phyloP scores from a whole-genome alignment of 1,140 invertebrate genomes.

The Drosophila ananassae region DNA sequence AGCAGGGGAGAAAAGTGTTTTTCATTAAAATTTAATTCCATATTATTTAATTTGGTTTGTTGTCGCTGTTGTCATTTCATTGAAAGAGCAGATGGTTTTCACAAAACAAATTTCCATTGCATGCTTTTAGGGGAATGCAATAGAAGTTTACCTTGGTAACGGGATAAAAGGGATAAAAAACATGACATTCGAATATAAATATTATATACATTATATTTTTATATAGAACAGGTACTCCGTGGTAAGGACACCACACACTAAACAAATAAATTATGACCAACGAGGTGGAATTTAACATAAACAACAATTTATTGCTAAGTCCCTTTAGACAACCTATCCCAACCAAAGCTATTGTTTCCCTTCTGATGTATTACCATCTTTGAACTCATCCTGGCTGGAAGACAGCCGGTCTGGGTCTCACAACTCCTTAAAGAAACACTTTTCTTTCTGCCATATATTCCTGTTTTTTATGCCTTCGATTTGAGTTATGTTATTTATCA shows the following conservation, averaged over 20 bases:
- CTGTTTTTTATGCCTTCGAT: constrained; percentile 37
- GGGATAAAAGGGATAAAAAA: background rate
- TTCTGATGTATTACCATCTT: background rate
- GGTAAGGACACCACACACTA: background rate
- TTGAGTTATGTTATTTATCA: constrained; percentile 75
- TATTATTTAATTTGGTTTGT: constrained; percentile 45
- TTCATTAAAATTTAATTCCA: constrained; percentile 42
- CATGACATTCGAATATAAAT: no score
- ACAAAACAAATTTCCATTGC: constrained; percentile 42
- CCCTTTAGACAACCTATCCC: constrained; percentile 1
- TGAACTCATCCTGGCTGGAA: background rate
- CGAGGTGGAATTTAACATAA: background rate
- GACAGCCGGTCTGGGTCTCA: constrained; percentile 33
- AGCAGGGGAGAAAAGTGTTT: constrained; percentile 21
- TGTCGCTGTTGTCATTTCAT: constrained; percentile 7
- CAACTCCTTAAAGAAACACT: constrained; percentile 15
- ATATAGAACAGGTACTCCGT: no score
- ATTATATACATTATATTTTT: no score
- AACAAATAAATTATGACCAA: background rate
- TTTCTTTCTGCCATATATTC: constrained; percentile 2
- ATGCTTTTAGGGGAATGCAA: background rate
- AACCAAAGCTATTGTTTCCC: background rate
- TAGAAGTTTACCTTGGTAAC: background rate
- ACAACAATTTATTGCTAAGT: background rate
- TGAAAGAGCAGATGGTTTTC: constrained; percentile 27